Evolutionary conservation across 1,140 invertebrate species (phyloP), one percentile per base, ranked within the genome.

Genomic region (Sminthurides bifidus): DNA sequence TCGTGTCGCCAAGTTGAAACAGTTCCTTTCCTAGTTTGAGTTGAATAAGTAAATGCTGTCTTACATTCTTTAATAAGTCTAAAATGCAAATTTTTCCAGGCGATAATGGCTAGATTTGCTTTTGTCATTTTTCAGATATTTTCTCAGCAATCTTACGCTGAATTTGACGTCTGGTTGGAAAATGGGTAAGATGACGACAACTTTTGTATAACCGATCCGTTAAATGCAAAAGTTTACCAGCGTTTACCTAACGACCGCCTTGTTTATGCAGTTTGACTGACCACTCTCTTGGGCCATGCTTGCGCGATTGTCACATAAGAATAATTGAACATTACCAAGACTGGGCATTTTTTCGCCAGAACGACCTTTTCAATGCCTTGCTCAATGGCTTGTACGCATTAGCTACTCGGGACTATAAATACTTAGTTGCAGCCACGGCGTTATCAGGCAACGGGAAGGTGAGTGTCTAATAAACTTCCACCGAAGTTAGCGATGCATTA

Each of bases 311-410:
- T 35, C 27, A 33, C 2, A 21, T 37, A 44, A 24, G 58, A 15
- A n/a, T 61, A 8, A 12, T 27, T 19, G 50, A 8, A n/a, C 51
- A 41, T 33, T 65, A 65, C 35, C 53, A 61, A 35, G 59, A 61
- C 12, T 65, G 63, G 63, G 63, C 59, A 5, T 65, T 65, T 41
- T 26, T 65, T 21, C 56, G 38, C 8, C 30, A 65, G n/a, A 53
- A 61, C 21, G n/a, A 3, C 23, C 45, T 65, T 5, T 61, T 58
- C 38, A 14, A 59, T 35, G 53, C 50, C 3, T 37, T 65, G 5
- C 12, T 57, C 21, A 38, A 61, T 35, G 51, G 59, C 44, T 54
- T 65, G 29, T 30, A 54, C 26, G 56, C 57, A 6, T 41, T 65
- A 6, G 27, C 59, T 6, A 54, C 52, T 21, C 31, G 63, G 52